phyloP scores from a whole-genome alignment of 2,888 invertebrate genomes.

The Tuberolachnus salignus region DNA sequence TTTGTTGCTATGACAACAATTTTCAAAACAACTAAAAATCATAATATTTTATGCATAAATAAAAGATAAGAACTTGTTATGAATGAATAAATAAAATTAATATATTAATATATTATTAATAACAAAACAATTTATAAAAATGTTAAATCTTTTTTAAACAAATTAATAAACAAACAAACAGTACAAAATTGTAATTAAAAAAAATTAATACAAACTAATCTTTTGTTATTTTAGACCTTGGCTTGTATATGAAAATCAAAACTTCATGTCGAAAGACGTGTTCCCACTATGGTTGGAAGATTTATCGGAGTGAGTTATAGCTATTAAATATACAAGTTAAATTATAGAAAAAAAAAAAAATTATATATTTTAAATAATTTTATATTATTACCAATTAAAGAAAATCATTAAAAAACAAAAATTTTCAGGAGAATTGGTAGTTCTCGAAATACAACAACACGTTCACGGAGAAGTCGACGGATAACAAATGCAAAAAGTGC shows the following conservation, averaged over 20 bases:
- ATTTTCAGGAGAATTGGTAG: conserved; percentile 43
- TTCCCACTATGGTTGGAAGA: conserved; percentile 64
- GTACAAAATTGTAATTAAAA: neutral
- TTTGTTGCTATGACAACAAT: conserved; percentile 45
- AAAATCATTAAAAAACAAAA: neutral
- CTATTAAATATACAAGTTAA: neutral
- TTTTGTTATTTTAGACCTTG: conserved; percentile 17
- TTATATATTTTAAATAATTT: neutral
- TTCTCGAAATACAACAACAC: conserved; percentile 38
- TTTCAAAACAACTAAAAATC: conserved; percentile 43
- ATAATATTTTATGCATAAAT: conserved; percentile 36
- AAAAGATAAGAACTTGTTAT: conserved; percentile 36
- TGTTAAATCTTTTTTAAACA: too few species aligned
- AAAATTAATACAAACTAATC: neutral
- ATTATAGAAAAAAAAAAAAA: neutral
- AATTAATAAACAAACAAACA: too few species aligned
- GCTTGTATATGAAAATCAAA: conserved; percentile 36
- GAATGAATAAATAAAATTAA: neutral
- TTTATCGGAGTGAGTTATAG: conserved; percentile 62
- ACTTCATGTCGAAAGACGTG: conserved; percentile 58
- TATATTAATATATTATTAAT: neutral
- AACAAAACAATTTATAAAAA: too few species aligned
- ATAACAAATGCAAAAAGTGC: conserved; percentile 52
- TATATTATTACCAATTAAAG: neutral
- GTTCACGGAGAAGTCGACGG: conserved; percentile 28